phyloP scores from a whole-genome alignment of 2,113 vertebrate genomes.

The Pseudopipra pipra region DNA sequence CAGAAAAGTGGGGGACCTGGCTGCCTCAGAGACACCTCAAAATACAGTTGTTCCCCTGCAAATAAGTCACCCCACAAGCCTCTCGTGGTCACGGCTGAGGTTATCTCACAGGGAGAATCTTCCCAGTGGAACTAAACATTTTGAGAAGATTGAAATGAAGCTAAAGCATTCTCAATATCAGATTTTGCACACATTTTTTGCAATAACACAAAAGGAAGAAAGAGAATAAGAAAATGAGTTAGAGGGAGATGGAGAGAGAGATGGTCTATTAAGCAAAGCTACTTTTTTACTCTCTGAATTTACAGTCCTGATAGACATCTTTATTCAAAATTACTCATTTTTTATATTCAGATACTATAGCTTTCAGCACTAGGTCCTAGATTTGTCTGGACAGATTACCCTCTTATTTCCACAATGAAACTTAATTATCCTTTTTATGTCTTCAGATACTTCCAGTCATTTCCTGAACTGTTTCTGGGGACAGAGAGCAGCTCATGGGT shows the following conservation, averaged over 20 bases:
- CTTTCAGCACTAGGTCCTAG: constrained; percentile 28
- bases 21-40: background rate
- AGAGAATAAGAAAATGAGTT: constrained; percentile 48
- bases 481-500: background rate
- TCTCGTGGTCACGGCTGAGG: background rate
- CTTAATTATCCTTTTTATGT: constrained; percentile 53
- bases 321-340: constrained; percentile 41
- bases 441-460: constrained; percentile 25
- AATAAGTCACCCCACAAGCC: background rate
- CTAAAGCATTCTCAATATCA: background rate
- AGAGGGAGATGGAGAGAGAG: constrained; percentile 21
- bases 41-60: background rate
- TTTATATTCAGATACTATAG: constrained; percentile 33
- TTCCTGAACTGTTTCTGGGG: constrained; percentile 8
- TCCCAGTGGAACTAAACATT: constrained; percentile 16
- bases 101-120: background rate
- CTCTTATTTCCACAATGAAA: constrained; percentile 46
- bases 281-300: constrained; percentile 23
- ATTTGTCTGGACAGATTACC: constrained; percentile 57
- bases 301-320: constrained; percentile 50
- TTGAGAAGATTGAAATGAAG: constrained; percentile 26
- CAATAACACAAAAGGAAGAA: constrained; percentile 10
- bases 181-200: background rate
- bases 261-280: constrained; percentile 29
- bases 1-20: background rate